Percentiles rank a stretch among this genome's conserved stretches.
Evolutionary conservation across 2,888 invertebrate genomes (phyloP).

Genomic region (Pantelozetes paolii): DNA sequence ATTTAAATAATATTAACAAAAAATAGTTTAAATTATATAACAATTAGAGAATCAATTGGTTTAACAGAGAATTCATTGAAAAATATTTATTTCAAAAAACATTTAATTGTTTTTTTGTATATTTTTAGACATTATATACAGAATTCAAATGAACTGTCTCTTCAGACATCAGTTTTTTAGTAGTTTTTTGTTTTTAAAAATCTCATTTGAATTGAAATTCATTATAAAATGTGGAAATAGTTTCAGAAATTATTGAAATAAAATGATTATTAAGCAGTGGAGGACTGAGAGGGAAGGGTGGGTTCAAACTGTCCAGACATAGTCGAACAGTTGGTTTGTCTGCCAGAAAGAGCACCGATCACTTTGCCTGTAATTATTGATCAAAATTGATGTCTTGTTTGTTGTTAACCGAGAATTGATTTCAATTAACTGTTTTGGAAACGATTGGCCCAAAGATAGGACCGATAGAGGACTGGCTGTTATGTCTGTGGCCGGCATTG

Average conservation of each 20-base stretch:
- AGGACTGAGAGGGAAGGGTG: background rate
- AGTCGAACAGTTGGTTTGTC: slow-evolving; percentile 22
- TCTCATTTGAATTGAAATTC: no score
- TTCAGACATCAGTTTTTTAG: no score
- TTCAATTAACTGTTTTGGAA: slow-evolving; percentile 20
- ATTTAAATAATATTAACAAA: no score
- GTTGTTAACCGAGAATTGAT: background rate
- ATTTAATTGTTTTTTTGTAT: no score
- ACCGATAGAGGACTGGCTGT: background rate
- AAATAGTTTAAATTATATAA: no score
- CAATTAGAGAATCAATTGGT: no score
- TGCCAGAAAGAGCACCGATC: slow-evolving; percentile 30
- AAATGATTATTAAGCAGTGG: background rate
- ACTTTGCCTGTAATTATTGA: slow-evolving; percentile 26
- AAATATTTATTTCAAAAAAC: no score
- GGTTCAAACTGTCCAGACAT: slow-evolving; percentile 28
- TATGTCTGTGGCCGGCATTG: background rate
- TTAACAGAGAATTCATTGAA: no score
- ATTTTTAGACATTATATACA: no score
- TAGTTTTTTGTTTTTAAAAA: no score
- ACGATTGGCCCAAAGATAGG: slow-evolving; percentile 18
- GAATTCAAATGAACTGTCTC: no score
- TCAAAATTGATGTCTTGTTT: slow-evolving; percentile 4
- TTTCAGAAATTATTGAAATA: background rate
- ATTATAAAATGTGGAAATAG: background rate